Conservation (phyloP, 2,113 vertebrate genomes). For the Rynchops niger region DNA sequence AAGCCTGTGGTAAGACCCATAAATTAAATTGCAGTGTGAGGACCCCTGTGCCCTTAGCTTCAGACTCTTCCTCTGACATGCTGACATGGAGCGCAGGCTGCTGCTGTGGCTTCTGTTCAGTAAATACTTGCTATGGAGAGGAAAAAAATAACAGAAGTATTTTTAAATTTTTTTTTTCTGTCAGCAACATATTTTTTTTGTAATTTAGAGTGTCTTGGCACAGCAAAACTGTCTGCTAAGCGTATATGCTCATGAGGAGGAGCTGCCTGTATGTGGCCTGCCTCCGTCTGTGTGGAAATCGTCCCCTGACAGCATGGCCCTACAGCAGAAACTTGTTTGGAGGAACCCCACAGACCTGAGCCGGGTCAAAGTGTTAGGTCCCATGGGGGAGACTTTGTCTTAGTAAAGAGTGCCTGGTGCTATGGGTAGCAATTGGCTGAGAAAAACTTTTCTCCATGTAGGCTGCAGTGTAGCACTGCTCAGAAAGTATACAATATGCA, state of each 20-base stretch:
- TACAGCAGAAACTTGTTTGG: neutral
- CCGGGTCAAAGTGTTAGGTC: neutral
- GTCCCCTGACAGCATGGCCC: neutral
- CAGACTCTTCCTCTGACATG: neutral
- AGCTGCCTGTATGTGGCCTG: neutral
- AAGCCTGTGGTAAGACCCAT: conserved; percentile 3
- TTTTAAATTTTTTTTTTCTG: neutral
- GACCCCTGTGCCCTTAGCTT: neutral
- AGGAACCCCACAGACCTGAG: neutral
- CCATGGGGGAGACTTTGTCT: neutral
- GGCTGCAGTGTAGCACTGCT: neutral
- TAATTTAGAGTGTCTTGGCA: neutral
- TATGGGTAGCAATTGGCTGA: fast-evolving
- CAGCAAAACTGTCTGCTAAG: neutral
- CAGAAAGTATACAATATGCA: neutral
- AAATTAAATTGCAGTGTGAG: neutral
- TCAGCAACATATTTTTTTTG: neutral
- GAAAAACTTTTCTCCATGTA: neutral
- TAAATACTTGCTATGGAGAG: neutral
- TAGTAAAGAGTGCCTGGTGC: neutral
- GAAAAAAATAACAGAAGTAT: neutral
- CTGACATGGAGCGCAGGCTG: neutral
- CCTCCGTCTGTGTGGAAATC: neutral
- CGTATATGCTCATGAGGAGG: neutral
- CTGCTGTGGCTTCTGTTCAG: neutral